Evolutionary conservation across 2,888 invertebrate species (phyloP).

Genomic region (Cylindroiulus punctatus): DNA sequence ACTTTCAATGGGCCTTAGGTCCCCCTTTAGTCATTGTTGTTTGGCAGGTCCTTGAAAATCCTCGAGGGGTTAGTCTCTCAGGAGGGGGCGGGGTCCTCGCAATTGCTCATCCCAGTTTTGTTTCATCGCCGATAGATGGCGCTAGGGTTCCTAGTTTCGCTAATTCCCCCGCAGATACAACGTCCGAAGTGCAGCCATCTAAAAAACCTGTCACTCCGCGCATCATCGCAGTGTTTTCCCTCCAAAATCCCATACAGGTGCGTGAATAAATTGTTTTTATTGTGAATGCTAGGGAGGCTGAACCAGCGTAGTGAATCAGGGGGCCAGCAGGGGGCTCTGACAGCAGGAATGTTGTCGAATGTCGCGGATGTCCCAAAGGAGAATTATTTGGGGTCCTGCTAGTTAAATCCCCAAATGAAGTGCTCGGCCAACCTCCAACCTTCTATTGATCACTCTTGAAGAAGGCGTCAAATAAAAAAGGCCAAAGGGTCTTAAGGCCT

Average conservation of each 20-base stretch:
- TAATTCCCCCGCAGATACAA: too few relatives aligned
- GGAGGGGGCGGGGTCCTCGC: too few relatives aligned
- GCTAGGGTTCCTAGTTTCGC: too few relatives aligned
- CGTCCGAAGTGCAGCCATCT: too few relatives aligned
- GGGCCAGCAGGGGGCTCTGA: conserved; percentile 28
- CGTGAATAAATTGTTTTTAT: conserved; percentile 31
- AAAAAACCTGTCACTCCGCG: neutral
- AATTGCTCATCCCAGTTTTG: too few relatives aligned
- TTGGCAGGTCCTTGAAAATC: neutral
- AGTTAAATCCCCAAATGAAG: conserved; percentile 38
- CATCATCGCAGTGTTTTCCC: neutral
- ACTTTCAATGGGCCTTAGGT: too few relatives aligned
- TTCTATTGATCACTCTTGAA: neutral
- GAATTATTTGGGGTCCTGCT: conserved; percentile 4
- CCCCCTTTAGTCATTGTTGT: too few relatives aligned
- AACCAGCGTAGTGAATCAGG: neutral
- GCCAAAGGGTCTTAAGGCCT: neutral
- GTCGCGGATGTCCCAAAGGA: neutral
- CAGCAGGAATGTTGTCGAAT: conserved; percentile 16
- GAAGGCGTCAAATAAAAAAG: neutral
- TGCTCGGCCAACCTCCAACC: neutral
- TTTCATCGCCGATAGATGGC: too few relatives aligned
- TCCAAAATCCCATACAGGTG: conserved; percentile 20
- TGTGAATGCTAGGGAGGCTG: neutral
- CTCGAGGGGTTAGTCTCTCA: too few relatives aligned